These are phyloP conservation scores for Lates japonicus DNA, from an alignment of 2,797 vertebrate genomes.

Conservation along the genomic window DNA sequence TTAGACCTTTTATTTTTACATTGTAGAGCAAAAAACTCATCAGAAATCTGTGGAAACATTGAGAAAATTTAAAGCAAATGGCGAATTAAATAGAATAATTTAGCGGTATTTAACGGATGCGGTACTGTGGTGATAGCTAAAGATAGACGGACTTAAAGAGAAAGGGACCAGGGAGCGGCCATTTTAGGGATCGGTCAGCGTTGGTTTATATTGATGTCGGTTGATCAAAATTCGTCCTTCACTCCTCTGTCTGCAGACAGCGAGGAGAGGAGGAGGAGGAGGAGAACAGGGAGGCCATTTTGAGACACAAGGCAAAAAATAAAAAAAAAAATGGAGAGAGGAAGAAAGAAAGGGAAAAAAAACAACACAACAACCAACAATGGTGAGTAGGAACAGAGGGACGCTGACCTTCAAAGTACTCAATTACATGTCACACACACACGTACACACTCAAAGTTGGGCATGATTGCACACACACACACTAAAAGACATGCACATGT, in stretches of 20 bases:
- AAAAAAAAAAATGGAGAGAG: constrained; percentile 43
- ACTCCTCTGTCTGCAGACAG: constrained; percentile 55
- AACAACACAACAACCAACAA: constrained; percentile 61
- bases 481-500: constrained; percentile 14
- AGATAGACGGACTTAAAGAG: constrained; percentile 1
- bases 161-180: constrained; percentile 41
- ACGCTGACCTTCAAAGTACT: constrained; percentile 82
- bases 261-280: constrained; percentile 38
- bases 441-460: constrained; percentile 55
- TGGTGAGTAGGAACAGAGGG: constrained; percentile 69
- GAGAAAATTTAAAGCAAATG: not conserved
- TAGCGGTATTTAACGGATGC: not conserved
- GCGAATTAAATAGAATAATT: not conserved
- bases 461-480: constrained; percentile 53
- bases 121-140: not conserved
- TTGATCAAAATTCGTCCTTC: constrained; percentile 69
- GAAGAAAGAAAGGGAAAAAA: constrained; percentile 5
- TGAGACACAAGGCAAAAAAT: constrained; percentile 64
- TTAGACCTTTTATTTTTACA: not conserved
- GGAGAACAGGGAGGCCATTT: constrained; percentile 74
- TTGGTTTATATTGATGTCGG: constrained; percentile 52
- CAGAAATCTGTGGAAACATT: not conserved
- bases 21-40: not conserved
- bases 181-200: constrained; percentile 51
- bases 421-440: constrained; percentile 70